Evolutionary conservation across 2,797 vertebrate species (phyloP), one percentile per base, ranked within the genome.

Genomic region (Hylomyscus alleni): DNA sequence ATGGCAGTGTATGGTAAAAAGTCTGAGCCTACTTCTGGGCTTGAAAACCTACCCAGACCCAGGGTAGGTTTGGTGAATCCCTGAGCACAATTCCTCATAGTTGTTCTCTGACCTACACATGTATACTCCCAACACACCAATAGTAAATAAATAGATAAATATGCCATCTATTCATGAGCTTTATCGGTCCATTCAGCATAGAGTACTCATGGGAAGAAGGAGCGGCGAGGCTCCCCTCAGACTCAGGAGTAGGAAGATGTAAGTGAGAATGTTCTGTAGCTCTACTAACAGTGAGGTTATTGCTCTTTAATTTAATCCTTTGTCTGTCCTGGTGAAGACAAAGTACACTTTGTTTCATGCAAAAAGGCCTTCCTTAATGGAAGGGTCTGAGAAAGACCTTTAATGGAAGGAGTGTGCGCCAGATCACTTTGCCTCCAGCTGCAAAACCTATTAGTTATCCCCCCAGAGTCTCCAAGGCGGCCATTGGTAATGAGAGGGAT

Each of bases 381-480:
- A 96, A 95, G 94, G 96, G 90, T 91, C 84, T n/a, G 77, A 95
- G 94, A 96, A 97, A 96, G 89, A 72, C 83, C 93, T 91, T 96
- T 97, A 87, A 93, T 94, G 94, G 91, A 96, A 62, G 88, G 87
- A 96, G 24, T 34, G 87, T 50, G 47, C 52, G 40, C 67, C 94
- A 84, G 82, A 97, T 95, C 96, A 95, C 91, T 95, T 94, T 87
- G 95, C 95, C 94, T 96, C 97, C 96, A 96, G 96, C 95, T 97
- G 96, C 1, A 90, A 97, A 96, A 95, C 86, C 91, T 83, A 95
- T 97, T 96, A 96, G 94, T 12, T 12, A 60, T 97, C 91, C 72
- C 91, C 72, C 88, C 19, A 20, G 62, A 85, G 93, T 94, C 96
- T 93, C 97, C 0, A 26, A 69, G 91, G 96, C 96, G 54, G 76